These are phyloP conservation scores for Geotrypetes seraphini DNA, from an alignment of 2,797 vertebrate genomes.

Conservation along the genomic window DNA sequence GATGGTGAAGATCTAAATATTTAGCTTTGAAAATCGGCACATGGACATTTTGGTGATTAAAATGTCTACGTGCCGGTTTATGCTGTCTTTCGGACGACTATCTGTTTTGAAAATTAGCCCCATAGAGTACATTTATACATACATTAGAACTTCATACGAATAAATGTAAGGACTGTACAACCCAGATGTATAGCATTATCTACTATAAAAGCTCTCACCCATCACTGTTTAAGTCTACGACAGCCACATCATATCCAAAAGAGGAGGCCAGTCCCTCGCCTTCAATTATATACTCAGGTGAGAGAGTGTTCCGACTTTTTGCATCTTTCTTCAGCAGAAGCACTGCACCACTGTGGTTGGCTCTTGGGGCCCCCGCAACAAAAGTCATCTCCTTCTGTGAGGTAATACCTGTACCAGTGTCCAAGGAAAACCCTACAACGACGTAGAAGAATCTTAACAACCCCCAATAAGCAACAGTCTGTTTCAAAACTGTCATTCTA, in stretches of 20 bases:
- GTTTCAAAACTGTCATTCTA: too few relatives aligned
- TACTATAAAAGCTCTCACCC: constrained; percentile 54
- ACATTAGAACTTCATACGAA: background rate
- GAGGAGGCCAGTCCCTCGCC: constrained; percentile 89
- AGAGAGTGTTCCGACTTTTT: constrained; percentile 42
- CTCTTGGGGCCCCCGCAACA: constrained; percentile 90
- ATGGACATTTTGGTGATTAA: too few relatives aligned
- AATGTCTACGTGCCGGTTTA: too few relatives aligned
- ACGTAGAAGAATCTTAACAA: too few relatives aligned
- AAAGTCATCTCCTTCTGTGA: constrained; percentile 69
- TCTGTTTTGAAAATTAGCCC: too few relatives aligned
- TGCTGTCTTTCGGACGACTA: too few relatives aligned
- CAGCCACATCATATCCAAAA: constrained; percentile 89
- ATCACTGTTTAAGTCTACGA: constrained; percentile 86
- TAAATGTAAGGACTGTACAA: background rate
- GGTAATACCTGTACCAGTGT: constrained; percentile 78
- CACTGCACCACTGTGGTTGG: constrained; percentile 87
- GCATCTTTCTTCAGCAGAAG: constrained; percentile 69
- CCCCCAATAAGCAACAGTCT: too few relatives aligned
- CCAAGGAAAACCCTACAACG: constrained; percentile 83
- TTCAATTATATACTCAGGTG: constrained; percentile 64
- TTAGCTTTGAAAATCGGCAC: too few relatives aligned
- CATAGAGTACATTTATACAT: background rate
- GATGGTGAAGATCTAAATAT: too few relatives aligned
- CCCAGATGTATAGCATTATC: too few relatives aligned